These are phyloP conservation scores for Meiosimyza platycephala DNA, from an alignment of 2,888 invertebrate genomes.

Conservation along the genomic window DNA sequence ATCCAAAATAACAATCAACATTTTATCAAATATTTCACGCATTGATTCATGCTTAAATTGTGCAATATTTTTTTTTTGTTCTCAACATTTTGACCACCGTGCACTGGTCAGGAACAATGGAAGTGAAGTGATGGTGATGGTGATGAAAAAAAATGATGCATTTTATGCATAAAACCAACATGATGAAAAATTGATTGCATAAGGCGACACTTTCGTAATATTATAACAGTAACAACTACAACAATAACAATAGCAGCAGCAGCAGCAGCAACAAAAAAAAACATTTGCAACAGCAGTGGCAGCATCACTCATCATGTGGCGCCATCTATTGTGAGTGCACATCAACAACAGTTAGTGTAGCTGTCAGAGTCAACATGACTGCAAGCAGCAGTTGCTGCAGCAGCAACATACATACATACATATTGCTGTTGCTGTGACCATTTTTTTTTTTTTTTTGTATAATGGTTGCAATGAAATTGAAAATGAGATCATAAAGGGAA, in stretches of 20 bases:
- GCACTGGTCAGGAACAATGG: too few relatives aligned
- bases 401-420: neutral
- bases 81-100: too few relatives aligned
- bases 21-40: too few relatives aligned
- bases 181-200: conserved; percentile 53
- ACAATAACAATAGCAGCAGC: conserved; percentile 23
- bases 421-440: too few relatives aligned
- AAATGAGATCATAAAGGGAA: too few relatives aligned
- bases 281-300: conserved; percentile 16
- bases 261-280: conserved; percentile 27
- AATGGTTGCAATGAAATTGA: too few relatives aligned
- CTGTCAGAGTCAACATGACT: conserved; percentile 38
- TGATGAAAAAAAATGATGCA: neutral
- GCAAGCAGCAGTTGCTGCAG: conserved; percentile 24
- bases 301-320: conserved; percentile 44
- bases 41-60: too few relatives aligned
- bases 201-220: conserved; percentile 49
- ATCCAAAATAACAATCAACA: too few relatives aligned
- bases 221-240: conserved; percentile 42
- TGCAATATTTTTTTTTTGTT: too few relatives aligned
- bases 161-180: conserved; percentile 29
- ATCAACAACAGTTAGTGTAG: conserved; percentile 40
- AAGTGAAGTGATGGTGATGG: too few relatives aligned
- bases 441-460: too few relatives aligned
- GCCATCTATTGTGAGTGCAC: conserved; percentile 44